Percentiles rank a stretch among this genome's conserved stretches.
Conservation (phyloP, 2,113 vertebrate genomes). For the Hystrix brachyura region DNA sequence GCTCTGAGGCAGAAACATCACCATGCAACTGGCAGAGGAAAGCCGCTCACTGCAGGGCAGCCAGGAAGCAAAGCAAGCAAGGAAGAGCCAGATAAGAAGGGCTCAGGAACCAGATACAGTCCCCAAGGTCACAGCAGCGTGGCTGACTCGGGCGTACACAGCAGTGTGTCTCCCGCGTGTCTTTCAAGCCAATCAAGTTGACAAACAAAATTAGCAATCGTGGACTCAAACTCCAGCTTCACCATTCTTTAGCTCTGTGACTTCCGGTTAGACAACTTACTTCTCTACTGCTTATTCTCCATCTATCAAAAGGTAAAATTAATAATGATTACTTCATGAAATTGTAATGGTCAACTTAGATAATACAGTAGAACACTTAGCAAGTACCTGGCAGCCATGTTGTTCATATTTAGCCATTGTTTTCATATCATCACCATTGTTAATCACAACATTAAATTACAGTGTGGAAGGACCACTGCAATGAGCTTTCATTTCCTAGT, state of each 20-base stretch:
- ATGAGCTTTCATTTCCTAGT: not conserved
- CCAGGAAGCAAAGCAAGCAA: not conserved
- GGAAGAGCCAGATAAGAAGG: not conserved
- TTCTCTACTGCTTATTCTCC: not conserved
- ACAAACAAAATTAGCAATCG: not conserved
- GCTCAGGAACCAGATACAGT: not conserved
- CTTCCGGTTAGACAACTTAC: not conserved
- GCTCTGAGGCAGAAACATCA: not conserved
- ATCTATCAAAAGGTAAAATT: not conserved
- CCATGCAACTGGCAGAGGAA: not conserved
- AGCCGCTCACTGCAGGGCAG: too few species aligned
- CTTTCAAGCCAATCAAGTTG: not conserved
- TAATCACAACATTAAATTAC: not conserved
- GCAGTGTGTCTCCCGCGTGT: not conserved
- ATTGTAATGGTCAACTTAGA: not conserved
- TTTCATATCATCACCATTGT: not conserved
- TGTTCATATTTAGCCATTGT: constrained; percentile 1
- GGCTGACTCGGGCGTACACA: not conserved
- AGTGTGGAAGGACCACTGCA: not conserved
- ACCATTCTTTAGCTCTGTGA: not conserved
- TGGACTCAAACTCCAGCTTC: not conserved
- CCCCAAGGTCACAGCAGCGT: not conserved
- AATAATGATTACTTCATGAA: not conserved
- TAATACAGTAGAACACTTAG: not conserved
- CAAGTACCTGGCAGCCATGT: not conserved